Conservation (phyloP, 2,113 vertebrate species). For the Serinus canaria region DNA sequence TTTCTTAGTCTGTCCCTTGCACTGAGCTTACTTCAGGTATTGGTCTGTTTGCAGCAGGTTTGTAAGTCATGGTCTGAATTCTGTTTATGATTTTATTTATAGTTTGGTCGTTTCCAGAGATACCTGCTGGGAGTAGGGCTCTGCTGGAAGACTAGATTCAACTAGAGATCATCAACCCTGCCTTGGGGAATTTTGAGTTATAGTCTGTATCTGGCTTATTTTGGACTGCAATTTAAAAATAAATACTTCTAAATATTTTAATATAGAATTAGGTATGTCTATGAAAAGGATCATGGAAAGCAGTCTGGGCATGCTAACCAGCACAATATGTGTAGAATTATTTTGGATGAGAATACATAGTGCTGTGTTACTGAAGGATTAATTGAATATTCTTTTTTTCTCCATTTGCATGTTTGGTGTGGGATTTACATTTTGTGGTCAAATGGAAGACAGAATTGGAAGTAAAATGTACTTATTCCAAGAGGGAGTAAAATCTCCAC, state of each 20-base stretch:
- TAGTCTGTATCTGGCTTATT: background rate
- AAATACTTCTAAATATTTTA: background rate
- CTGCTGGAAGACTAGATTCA: background rate
- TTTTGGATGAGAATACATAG: background rate
- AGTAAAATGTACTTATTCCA: background rate
- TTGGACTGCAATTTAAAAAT: background rate
- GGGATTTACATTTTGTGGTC: background rate
- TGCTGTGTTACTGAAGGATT: background rate
- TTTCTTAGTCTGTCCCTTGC: background rate
- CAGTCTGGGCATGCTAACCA: background rate
- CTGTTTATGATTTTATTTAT: background rate
- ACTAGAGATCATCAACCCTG: background rate
- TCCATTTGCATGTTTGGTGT: background rate
- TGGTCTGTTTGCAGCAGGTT: background rate
- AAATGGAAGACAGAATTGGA: background rate
- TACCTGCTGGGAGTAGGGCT: background rate
- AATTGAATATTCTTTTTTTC: background rate
- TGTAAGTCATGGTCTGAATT: background rate
- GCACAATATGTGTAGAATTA: background rate
- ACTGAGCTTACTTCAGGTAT: background rate
- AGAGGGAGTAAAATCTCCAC: background rate
- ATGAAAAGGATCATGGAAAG: background rate
- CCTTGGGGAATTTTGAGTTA: background rate
- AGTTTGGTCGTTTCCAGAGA: background rate
- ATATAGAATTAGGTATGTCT: background rate